Evolutionary conservation across 2,797 vertebrate species (phyloP).

Genomic region (Hemitrygon akajei): DNA sequence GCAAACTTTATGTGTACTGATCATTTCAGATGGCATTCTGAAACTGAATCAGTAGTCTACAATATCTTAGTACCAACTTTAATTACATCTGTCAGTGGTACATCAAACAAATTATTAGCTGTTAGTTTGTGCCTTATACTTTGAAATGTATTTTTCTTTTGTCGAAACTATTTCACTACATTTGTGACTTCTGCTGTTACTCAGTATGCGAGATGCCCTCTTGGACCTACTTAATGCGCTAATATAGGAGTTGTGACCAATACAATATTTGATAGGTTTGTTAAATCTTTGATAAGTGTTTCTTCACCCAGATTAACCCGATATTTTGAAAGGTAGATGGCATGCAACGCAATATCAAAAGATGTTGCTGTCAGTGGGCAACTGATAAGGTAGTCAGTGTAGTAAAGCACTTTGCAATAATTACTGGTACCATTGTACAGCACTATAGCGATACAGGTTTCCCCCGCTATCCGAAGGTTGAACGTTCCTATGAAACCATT

Average conservation of each 20-base stretch:
- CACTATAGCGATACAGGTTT: not conserved
- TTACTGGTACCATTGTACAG: not conserved
- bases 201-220: not conserved
- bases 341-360: constrained; percentile 21
- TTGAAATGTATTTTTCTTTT: not conserved
- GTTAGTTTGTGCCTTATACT: not conserved
- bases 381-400: not conserved
- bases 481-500: too few species aligned
- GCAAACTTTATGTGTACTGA: too few species aligned
- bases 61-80: too few species aligned
- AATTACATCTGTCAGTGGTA: too few species aligned
- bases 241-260: not conserved
- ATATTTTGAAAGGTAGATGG: not conserved
- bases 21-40: too few species aligned
- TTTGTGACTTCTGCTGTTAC: not conserved
- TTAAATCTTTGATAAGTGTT: not conserved
- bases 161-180: not conserved
- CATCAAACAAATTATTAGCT: not conserved
- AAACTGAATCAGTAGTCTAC: too few species aligned
- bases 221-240: not conserved
- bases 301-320: not conserved
- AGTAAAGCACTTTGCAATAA: not conserved
- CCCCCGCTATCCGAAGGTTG: too few species aligned
- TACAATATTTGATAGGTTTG: not conserved
- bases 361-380: not conserved